Evolutionary conservation across 2,888 invertebrate genomes (phyloP).

Genomic region (Mythimna albipuncta): DNA sequence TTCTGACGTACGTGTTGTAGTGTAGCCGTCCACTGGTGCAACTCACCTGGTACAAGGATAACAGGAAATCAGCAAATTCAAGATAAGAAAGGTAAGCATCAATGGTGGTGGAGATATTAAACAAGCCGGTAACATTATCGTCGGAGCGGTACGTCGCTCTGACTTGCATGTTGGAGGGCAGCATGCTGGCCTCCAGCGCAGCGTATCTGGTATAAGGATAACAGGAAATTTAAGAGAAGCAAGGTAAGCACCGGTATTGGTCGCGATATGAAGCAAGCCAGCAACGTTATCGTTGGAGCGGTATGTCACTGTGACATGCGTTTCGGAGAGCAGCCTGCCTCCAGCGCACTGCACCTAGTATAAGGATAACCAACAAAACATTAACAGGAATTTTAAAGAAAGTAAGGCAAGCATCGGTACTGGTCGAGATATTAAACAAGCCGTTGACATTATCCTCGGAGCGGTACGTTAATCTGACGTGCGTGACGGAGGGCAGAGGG

Average conservation of each 20-base stretch:
- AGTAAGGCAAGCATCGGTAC: too few species aligned
- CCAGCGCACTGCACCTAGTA: constrained; percentile 96
- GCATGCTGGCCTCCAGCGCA: constrained; percentile 96
- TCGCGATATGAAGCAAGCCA: constrained; percentile 94
- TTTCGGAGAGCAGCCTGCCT: constrained; percentile 96
- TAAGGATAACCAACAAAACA: too few species aligned
- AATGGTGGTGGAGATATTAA: background rate
- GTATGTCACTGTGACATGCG: constrained; percentile 95
- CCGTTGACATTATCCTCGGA: constrained; percentile 81
- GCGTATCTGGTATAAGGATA: constrained; percentile 95
- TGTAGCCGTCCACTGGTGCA: constrained; percentile 97
- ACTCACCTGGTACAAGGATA: constrained; percentile 96
- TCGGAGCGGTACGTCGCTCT: constrained; percentile 94
- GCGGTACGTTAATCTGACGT: constrained; percentile 94
- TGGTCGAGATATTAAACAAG: background rate
- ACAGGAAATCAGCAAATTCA: constrained; percentile 93
- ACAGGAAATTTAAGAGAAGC: too few species aligned
- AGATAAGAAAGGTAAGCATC: constrained; percentile 93
- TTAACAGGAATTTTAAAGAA: constrained; percentile 94
- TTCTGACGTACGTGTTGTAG: constrained; percentile 94
- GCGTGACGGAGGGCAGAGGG: constrained; percentile 96
- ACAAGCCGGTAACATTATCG: background rate
- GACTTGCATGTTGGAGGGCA: constrained; percentile 95
- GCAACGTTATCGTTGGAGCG: constrained; percentile 94
- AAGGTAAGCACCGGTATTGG: constrained; percentile 89